Conservation (phyloP, 1,140 invertebrate species). For the Galleria mellonella region DNA sequence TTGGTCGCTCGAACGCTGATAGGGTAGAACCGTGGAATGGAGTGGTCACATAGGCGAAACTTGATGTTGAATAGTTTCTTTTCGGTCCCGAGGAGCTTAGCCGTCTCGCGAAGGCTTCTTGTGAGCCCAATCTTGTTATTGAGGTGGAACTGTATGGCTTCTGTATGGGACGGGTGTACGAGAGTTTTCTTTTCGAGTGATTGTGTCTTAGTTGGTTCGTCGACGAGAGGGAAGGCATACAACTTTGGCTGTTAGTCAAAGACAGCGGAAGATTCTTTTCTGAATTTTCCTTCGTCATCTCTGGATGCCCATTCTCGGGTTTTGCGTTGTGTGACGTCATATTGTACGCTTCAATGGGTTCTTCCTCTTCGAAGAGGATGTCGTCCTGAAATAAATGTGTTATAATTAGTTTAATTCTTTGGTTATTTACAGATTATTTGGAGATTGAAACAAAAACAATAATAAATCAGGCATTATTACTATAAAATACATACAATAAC, state of each 20-base stretch:
- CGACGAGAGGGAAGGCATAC: slow-evolving; percentile 21
- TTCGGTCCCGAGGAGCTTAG: slow-evolving; percentile 61
- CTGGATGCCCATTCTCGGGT: slow-evolving; percentile 21
- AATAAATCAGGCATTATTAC: too few species aligned
- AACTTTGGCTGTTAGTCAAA: slow-evolving; percentile 35
- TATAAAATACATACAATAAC: too few species aligned
- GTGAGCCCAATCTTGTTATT: slow-evolving; percentile 42
- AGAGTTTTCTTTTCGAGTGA: slow-evolving; percentile 48
- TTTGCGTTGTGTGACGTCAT: slow-evolving; percentile 30
- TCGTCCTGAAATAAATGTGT: slow-evolving; percentile 49
- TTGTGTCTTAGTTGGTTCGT: slow-evolving; percentile 39
- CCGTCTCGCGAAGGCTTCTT: slow-evolving; percentile 43
- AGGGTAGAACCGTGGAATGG: slow-evolving; percentile 88
- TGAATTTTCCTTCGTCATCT: slow-evolving; percentile 23
- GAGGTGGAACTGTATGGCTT: slow-evolving; percentile 46
- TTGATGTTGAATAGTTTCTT: slow-evolving; percentile 83
- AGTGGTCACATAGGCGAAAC: slow-evolving; percentile 87
- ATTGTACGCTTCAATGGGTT: slow-evolving; percentile 57
- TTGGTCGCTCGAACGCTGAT: slow-evolving; percentile 79
- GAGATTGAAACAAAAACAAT: too few species aligned
- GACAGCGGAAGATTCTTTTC: slow-evolving; percentile 25
- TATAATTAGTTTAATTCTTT: too few species aligned
- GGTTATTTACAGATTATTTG: too few species aligned
- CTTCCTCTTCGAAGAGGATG: slow-evolving; percentile 72
- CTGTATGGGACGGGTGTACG: slow-evolving; percentile 38